Evolutionary conservation across 2,888 invertebrate species (phyloP).

Genomic region (Macropis europaea): DNA sequence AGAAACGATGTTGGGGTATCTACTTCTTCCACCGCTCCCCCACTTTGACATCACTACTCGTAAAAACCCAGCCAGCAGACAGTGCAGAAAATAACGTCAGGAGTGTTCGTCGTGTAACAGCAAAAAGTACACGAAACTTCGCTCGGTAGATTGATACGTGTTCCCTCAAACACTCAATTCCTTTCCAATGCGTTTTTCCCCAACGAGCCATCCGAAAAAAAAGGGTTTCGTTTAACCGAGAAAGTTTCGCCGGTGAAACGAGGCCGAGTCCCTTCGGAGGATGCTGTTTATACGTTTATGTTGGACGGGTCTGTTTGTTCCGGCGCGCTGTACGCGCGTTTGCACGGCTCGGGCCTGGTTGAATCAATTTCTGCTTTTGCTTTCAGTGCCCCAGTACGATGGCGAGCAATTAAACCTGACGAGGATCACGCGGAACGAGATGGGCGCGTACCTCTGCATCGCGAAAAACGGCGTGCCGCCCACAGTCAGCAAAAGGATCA

Average conservation of each 20-base stretch:
- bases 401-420: constrained; percentile 92
- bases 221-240: constrained; percentile 33
- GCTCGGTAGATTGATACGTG: constrained; percentile 7
- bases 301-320: constrained; percentile 41
- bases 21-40: no score
- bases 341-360: constrained; percentile 39
- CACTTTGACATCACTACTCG: no score
- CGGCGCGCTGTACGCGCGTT: constrained; percentile 27
- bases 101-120: no score
- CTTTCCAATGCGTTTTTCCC: not conserved
- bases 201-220: not conserved
- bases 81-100: no score
- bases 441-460: constrained; percentile 92
- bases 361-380: constrained; percentile 68
- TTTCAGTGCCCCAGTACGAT: constrained; percentile 90
- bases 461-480: constrained; percentile 94
- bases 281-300: constrained; percentile 49
- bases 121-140: constrained; percentile 7
- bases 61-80: no score
- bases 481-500: constrained; percentile 95
- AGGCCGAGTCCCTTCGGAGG: constrained; percentile 16
- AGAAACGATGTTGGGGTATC: no score
- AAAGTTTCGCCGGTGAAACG: constrained; percentile 33
- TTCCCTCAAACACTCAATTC: not conserved
- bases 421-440: constrained; percentile 93